Evolutionary conservation across 2,888 invertebrate species (phyloP).

Genomic region (Toxonevra muliebris): DNA sequence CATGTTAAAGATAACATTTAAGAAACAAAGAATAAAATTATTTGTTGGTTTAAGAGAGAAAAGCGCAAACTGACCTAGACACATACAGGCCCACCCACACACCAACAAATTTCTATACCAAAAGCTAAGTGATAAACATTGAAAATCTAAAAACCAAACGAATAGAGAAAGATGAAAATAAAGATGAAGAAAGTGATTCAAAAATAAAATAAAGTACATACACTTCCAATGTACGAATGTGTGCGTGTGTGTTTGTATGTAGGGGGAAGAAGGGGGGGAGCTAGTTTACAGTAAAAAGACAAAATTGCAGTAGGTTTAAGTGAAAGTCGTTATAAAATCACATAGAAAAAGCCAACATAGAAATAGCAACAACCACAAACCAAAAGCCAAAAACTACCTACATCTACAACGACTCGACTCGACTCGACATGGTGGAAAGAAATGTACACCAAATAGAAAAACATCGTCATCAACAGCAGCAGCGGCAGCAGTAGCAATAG

Average conservation of each 20-base stretch:
- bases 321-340: neutral
- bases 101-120: neutral
- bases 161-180: neutral
- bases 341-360: neutral
- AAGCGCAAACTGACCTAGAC: neutral
- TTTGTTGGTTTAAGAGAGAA: neutral
- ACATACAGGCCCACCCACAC: neutral
- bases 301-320: neutral
- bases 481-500: constrained; percentile 12
- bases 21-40: constrained; percentile 4
- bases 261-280: neutral
- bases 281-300: neutral
- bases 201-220: neutral
- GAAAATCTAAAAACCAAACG: neutral
- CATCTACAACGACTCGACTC: neutral
- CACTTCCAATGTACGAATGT: neutral
- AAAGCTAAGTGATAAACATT: neutral
- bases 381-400: neutral
- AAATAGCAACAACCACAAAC: constrained; percentile 11
- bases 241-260: neutral
- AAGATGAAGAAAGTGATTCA: neutral
- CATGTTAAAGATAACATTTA: constrained; percentile 19
- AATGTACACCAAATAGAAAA: neutral
- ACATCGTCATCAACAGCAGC: constrained; percentile 4
- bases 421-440: neutral